These are phyloP conservation scores for Lepidostoma basale DNA, from an alignment of 1,140 invertebrate species.

Conservation along the genomic window DNA sequence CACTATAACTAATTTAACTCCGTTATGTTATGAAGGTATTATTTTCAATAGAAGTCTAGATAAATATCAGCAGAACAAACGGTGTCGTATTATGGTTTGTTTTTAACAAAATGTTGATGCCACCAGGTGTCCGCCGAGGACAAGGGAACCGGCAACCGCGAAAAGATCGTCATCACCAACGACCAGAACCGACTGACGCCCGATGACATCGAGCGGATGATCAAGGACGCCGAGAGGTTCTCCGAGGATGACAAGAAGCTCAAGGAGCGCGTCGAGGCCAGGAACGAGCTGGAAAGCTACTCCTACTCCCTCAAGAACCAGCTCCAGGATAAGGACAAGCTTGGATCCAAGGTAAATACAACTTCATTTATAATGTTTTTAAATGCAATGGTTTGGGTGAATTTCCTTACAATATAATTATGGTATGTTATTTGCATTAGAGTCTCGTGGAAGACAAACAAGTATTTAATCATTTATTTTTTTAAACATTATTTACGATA, in stretches of 20 bases:
- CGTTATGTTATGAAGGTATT: conserved; percentile 29
- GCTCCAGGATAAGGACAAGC: conserved; percentile 95
- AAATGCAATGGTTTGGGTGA: too few species aligned
- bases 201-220: conserved; percentile 98
- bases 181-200: conserved; percentile 96
- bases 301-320: conserved; percentile 99
- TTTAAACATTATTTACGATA: too few species aligned
- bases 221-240: conserved; percentile 97
- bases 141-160: conserved; percentile 97
- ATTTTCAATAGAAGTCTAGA: too few species aligned
- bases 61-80: too few species aligned
- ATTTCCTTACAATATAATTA: too few species aligned
- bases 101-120: too few species aligned
- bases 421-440: too few species aligned
- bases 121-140: conserved; percentile 91
- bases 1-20: background rate
- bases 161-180: conserved; percentile 99
- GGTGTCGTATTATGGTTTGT: too few species aligned
- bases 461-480: too few species aligned
- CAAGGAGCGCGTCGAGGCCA: conserved; percentile 95
- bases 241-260: conserved; percentile 98
- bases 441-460: too few species aligned
- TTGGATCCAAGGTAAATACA: conserved; percentile 85
- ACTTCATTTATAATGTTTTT: too few species aligned
- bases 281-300: conserved; percentile 96